Conservation (phyloP, 2,797 vertebrate species). For the Pogoniulus pusillus region DNA sequence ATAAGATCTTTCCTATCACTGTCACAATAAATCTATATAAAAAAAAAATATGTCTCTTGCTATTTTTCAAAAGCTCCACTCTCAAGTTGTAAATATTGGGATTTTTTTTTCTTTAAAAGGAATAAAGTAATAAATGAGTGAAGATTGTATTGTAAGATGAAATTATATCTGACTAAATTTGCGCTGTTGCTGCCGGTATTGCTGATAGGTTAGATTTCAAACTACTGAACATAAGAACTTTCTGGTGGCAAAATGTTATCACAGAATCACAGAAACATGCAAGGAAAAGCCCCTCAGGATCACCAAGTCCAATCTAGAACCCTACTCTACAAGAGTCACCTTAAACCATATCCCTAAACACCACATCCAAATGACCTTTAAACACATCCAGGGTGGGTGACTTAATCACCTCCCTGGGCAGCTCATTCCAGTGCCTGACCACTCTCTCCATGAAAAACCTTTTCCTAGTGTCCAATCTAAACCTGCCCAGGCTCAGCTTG, state of each 20-base stretch:
- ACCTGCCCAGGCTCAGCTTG: no score
- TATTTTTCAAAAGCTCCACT: background rate
- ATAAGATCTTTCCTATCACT: background rate
- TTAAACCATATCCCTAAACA: no score
- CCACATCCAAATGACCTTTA: no score
- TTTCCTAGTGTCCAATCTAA: no score
- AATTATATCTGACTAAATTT: background rate
- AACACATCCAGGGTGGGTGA: no score
- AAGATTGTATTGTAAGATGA: background rate
- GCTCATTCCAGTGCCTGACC: no score
- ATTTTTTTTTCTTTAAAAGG: background rate
- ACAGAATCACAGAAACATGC: no score
- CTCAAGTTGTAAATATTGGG: background rate
- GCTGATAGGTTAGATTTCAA: background rate
- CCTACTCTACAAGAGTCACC: no score
- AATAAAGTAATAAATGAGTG: background rate
- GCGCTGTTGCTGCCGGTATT: background rate
- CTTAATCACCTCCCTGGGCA: no score
- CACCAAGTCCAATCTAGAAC: no score
- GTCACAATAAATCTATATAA: background rate
- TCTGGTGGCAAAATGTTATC: background rate
- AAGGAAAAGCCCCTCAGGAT: no score
- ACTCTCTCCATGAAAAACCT: no score
- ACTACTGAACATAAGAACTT: background rate
- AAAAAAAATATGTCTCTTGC: background rate